Base-by-base conservation (phyloP, 1,140 invertebrate genomes). In the Liolophura sinensis region DNA sequence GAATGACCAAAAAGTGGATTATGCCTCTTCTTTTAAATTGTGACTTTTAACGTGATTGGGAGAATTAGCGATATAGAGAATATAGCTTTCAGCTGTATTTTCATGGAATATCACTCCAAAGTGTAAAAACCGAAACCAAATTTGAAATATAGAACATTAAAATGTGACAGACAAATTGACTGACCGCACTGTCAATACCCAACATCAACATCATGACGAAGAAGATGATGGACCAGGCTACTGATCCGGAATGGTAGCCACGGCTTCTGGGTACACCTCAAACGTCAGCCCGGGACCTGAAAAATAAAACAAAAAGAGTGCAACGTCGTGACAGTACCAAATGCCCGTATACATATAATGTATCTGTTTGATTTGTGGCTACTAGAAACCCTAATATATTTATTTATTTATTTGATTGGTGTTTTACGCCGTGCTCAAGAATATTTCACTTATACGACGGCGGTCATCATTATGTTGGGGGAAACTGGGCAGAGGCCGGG, bases 171-270 rank as follows among this genome's bases (percentile, higher is more conserved):
- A 48, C n/a, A 12, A 46, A 25, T 20, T 18, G 18, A 79, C 89
- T 90, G 85, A 96, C 94, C 83, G 92, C 93, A 78, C 90, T 93
- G 82, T 96, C 94, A 69, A 98, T 89, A 47, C 96, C 95, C 12
- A 98, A 88, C 61, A 95, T 90, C 69, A 97, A 92, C 24, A 98
- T 86, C 95, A 98, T 98, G 18, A 93, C 81, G 82, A 97, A 98
- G 85, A 98, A 98, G 1, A 96, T 85, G 0, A 95, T 82, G 0
- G 94, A 89, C 94, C 95, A 98, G 40, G 95, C 85, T 74, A 95
- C 92, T 0, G 94, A 91, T 31, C 92, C 89, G 0, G 95, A 68
- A 98, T 85, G 80, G 93, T 92, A 0, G 91, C 88, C 27, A 97
- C 91, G 0, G 94, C 94, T 78, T 96, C 92, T 0, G 94, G 94